phyloP scores from a whole-genome alignment of 1,140 invertebrate genomes.

The Gerris buenoi region DNA sequence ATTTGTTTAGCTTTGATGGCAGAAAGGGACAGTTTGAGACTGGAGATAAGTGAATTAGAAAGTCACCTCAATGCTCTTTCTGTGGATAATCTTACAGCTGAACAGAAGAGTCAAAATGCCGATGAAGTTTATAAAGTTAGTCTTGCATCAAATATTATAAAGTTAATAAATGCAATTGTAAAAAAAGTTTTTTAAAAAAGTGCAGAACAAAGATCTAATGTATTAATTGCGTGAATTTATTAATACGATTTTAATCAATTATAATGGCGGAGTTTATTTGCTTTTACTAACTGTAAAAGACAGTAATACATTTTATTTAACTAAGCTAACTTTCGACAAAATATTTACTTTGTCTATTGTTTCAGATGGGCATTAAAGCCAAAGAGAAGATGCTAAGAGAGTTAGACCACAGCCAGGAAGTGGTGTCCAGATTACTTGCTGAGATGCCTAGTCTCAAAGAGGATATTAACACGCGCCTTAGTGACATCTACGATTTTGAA shows the following conservation, averaged over 20 bases:
- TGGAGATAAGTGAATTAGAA: slow-evolving; percentile 16
- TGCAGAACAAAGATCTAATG: no score
- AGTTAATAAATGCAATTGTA: no score
- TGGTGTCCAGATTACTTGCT: not conserved
- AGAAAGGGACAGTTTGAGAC: not conserved
- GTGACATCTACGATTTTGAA: not conserved
- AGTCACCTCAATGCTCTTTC: slow-evolving; percentile 26
- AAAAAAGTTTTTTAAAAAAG: no score
- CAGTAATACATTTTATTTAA: no score
- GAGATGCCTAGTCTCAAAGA: slow-evolving; percentile 6
- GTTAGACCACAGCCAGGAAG: not conserved
- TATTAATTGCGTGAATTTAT: no score
- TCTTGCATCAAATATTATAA: no score
- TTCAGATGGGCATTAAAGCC: slow-evolving; percentile 23
- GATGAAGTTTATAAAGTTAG: slow-evolving; percentile 26
- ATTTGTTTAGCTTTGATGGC: not conserved
- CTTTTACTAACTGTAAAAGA: no score
- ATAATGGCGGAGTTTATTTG: no score
- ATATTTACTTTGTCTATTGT: slow-evolving; percentile 7
- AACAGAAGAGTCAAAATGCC: slow-evolving; percentile 28
- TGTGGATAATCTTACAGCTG: slow-evolving; percentile 25
- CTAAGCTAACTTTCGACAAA: no score
- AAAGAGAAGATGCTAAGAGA: slow-evolving; percentile 4
- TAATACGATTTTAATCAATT: no score
- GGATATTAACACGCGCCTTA: not conserved